These are phyloP conservation scores for Crotalus horridus DNA, from an alignment of 2,113 vertebrate species.

Conservation along the genomic window DNA sequence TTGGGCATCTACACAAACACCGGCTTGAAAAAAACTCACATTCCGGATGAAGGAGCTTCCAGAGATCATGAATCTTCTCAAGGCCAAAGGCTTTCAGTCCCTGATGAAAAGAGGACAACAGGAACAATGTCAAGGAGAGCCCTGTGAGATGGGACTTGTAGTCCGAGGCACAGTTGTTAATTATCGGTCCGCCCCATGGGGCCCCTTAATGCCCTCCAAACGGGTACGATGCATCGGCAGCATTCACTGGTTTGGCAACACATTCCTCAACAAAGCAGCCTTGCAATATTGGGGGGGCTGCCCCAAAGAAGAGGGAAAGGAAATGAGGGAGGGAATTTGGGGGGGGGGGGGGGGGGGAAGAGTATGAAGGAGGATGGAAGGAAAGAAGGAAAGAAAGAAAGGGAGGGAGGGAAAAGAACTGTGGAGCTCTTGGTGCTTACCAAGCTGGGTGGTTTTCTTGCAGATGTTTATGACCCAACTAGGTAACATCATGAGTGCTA, in stretches of 20 bases:
- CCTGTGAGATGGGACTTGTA: background rate
- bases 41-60: slow-evolving; percentile 75
- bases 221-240: too few relatives aligned
- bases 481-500: too few relatives aligned
- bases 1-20: background rate
- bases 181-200: background rate
- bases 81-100: slow-evolving; percentile 80
- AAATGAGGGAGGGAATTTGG: background rate
- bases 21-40: slow-evolving; percentile 52
- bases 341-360: too few relatives aligned
- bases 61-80: slow-evolving; percentile 82
- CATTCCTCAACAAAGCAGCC: background rate
- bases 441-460: too few relatives aligned
- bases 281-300: background rate
- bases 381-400: too few relatives aligned
- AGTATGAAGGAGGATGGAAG: too few relatives aligned
- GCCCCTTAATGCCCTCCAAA: background rate
- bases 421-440: too few relatives aligned
- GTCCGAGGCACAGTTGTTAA: background rate
- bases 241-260: background rate
- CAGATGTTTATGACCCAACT: too few relatives aligned
- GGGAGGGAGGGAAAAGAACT: too few relatives aligned
- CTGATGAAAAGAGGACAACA: slow-evolving; percentile 57
- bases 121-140: background rate
- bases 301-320: too few relatives aligned